These are phyloP conservation scores for Gasterosteus aculeatus DNA, from an alignment of 2,113 vertebrate genomes.

Conservation along the genomic window DNA sequence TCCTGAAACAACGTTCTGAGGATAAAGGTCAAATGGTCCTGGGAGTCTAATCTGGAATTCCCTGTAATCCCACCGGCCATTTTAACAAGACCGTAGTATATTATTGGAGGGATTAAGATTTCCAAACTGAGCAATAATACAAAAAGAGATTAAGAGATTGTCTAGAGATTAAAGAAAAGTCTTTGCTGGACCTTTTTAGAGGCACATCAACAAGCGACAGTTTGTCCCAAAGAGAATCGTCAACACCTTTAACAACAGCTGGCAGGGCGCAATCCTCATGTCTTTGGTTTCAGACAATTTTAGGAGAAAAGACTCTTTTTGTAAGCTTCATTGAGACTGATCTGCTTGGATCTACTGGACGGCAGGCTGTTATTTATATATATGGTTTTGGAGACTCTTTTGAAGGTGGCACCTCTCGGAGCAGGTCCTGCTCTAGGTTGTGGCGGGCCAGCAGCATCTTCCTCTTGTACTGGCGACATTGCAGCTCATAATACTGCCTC, in stretches of 20 bases:
- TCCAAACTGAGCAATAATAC: neutral
- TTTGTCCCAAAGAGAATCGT: neutral
- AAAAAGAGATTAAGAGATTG: too few species aligned
- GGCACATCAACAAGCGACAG: neutral
- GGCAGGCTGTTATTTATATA: neutral
- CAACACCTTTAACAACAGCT: too few species aligned
- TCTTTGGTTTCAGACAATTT: too few species aligned
- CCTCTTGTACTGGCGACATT: conserved; percentile 91
- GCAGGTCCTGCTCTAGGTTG: conserved; percentile 91
- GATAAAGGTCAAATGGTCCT: too few species aligned
- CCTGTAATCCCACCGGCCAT: too few species aligned
- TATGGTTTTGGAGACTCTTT: neutral
- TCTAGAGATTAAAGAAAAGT: neutral
- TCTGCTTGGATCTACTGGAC: neutral
- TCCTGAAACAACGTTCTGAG: too few species aligned
- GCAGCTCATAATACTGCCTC: conserved; percentile 91
- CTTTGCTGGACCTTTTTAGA: neutral
- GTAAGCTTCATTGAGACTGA: neutral
- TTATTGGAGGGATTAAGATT: neutral
- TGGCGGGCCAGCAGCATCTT: conserved; percentile 91
- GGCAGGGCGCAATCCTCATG: too few species aligned
- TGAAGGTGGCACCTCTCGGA: conserved; percentile 84
- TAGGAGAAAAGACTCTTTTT: too few species aligned
- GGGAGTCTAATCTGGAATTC: too few species aligned
- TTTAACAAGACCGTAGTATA: neutral